A percentile compares a stretch with the other conserved stretches of the same genome.
Evolutionary conservation across 1,140 invertebrate genomes (phyloP).

Genomic region (Xylocopa sonorina): DNA sequence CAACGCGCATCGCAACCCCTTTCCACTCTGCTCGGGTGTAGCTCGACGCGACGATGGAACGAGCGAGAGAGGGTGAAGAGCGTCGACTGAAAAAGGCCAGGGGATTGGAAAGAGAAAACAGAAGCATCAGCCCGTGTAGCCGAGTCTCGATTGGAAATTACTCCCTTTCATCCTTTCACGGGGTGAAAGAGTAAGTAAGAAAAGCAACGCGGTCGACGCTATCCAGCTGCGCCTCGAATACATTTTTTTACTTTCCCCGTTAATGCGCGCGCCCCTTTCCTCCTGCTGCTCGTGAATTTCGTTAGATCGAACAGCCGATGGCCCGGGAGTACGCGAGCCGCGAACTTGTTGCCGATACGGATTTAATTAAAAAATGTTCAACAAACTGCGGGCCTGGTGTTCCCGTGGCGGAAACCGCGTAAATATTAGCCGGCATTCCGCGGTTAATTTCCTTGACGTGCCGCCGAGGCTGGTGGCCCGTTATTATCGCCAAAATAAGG

Average conservation of each 20-base stretch:
- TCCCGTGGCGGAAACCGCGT: conserved; percentile 43
- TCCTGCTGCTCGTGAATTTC: conserved; percentile 21
- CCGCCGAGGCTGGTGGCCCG: conserved; percentile 22
- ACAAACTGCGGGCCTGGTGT: conserved; percentile 56
- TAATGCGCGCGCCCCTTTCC: conserved; percentile 1
- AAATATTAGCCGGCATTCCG: conserved; percentile 76
- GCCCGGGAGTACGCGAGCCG: not conserved
- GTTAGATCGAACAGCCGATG: conserved; percentile 25
- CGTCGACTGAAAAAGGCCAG: not conserved
- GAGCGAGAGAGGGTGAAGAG: not conserved
- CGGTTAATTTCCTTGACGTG: conserved; percentile 74
- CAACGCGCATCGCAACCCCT: not conserved
- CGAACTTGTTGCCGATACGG: conserved; percentile 65
- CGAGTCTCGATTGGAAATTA: conserved; percentile 67
- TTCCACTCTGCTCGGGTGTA: not conserved
- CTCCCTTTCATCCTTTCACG: conserved; percentile 65
- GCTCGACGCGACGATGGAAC: conserved; percentile 12
- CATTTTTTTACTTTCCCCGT: conserved; percentile 12
- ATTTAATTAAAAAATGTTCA: conserved; percentile 80
- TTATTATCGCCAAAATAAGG: conserved; percentile 54
- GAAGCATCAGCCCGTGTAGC: conserved; percentile 34
- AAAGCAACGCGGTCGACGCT: conserved; percentile 45
- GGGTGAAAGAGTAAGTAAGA: conserved; percentile 64
- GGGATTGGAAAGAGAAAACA: conserved; percentile 26
- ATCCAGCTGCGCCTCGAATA: conserved; percentile 43